phyloP scores from a whole-genome alignment of 2,888 invertebrate genomes.

The Tryphoninae sp. region DNA sequence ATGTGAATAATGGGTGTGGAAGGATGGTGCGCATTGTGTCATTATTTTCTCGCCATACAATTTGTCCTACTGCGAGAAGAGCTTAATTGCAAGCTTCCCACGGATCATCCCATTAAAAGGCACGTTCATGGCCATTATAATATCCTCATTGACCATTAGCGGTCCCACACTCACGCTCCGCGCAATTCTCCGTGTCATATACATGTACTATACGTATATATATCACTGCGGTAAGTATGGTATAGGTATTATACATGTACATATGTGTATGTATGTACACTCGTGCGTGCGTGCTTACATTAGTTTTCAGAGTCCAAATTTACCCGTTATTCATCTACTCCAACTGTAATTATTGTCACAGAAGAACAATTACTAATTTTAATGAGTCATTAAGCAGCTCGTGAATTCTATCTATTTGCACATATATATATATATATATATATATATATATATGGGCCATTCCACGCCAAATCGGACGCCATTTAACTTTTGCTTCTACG shows the following conservation, averaged over 20 bases:
- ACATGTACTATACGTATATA: neutral
- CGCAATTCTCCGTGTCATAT: slow-evolving; percentile 5
- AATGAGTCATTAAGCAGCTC: slow-evolving; percentile 15
- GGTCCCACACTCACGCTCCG: slow-evolving; percentile 31
- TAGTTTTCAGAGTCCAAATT: neutral
- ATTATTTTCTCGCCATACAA: slow-evolving; percentile 21
- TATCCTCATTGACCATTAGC: slow-evolving; percentile 67
- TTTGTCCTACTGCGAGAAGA: slow-evolving; percentile 2
- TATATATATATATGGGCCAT: neutral
- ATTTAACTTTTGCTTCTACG: too few species aligned
- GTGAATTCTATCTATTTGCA: neutral
- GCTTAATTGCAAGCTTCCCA: slow-evolving; percentile 46
- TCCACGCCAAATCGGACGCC: too few species aligned
- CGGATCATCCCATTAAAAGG: slow-evolving; percentile 44
- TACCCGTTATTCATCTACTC: slow-evolving; percentile 11
- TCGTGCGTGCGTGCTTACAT: neutral
- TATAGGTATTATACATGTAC: too few species aligned
- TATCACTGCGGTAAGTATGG: neutral
- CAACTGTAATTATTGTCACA: slow-evolving; percentile 10
- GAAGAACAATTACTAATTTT: slow-evolving; percentile 23
- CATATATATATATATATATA: neutral
- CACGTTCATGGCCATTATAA: slow-evolving; percentile 62
- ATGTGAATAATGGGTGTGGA: neutral
- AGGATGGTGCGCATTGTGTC: slow-evolving; percentile 5
- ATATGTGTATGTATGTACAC: too few species aligned